Conservation (phyloP, 2,797 vertebrate species). For the Coracias cyanogaster region DNA sequence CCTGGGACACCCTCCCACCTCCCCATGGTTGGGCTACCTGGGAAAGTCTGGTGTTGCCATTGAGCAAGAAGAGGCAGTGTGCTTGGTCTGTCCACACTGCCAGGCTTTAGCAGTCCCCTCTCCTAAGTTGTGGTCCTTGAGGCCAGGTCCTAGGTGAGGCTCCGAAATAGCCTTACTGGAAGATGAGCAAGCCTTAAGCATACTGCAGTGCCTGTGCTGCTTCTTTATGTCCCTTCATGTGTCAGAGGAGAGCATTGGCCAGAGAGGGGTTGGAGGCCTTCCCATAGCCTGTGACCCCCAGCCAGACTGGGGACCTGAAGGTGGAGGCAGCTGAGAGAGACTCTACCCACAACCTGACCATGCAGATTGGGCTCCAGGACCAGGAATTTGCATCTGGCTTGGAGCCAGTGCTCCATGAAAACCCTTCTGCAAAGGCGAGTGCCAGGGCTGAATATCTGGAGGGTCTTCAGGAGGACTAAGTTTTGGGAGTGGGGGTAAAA, state of each 20-base stretch:
- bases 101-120: not conserved
- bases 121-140: not conserved
- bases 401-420: not conserved
- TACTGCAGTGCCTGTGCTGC: not conserved
- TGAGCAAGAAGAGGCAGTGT: not conserved
- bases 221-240: not conserved
- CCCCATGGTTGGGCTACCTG: not conserved
- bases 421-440: fast-evolving
- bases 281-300: not conserved
- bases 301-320: not conserved
- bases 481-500: not conserved
- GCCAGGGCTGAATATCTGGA: not conserved
- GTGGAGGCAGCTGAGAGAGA: not conserved
- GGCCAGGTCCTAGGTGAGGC: not conserved
- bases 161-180: not conserved
- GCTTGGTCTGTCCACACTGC: not conserved
- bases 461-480: not conserved
- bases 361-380: not conserved
- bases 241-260: not conserved
- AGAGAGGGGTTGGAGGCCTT: not conserved
- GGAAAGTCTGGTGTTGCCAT: not conserved
- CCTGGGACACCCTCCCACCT: not conserved
- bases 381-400: not conserved
- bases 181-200: not conserved
- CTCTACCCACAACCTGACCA: not conserved